phyloP scores from a whole-genome alignment of 2,888 invertebrate genomes.

The Chymomyza fuscimana region DNA sequence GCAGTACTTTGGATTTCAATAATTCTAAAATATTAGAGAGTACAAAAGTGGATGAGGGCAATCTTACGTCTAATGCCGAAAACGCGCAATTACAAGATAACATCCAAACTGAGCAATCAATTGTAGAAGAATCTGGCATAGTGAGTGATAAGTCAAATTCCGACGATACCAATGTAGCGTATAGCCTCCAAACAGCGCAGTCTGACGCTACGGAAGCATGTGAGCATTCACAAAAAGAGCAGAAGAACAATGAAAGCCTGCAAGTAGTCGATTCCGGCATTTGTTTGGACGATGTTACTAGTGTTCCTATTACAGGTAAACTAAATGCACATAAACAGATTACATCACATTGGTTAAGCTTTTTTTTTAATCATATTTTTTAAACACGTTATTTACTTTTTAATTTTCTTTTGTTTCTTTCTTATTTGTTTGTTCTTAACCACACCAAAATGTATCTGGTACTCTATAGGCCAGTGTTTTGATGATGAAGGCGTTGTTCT shows the following conservation, averaged over 20 bases:
- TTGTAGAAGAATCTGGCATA: constrained; percentile 1
- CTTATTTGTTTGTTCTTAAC: not conserved
- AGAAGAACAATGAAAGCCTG: not conserved
- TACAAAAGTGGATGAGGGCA: constrained; percentile 24
- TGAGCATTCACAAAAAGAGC: not conserved
- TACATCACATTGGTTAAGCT: constrained; percentile 32
- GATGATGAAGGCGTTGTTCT: constrained; percentile 78
- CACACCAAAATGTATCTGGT: not conserved
- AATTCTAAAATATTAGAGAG: constrained; percentile 43
- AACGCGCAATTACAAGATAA: not conserved
- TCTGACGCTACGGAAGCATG: not conserved
- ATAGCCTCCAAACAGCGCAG: not conserved
- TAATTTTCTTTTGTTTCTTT: constrained; percentile 16
- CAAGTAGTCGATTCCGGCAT: constrained; percentile 46
- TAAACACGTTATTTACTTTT: constrained; percentile 42
- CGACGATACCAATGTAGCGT: not conserved
- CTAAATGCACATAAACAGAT: constrained; percentile 14
- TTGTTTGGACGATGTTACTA: constrained; percentile 40
- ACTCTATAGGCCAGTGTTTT: constrained; percentile 53
- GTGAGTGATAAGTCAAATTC: not conserved
- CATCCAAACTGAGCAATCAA: not conserved
- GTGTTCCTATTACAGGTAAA: constrained; percentile 52
- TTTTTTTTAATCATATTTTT: constrained; percentile 56
- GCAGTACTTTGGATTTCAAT: constrained; percentile 40
- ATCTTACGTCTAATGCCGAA: not conserved